Evolutionary conservation across 2,888 invertebrate genomes (phyloP), one percentile per base, ranked within the genome.

Genomic region (Cryptus armator): DNA sequence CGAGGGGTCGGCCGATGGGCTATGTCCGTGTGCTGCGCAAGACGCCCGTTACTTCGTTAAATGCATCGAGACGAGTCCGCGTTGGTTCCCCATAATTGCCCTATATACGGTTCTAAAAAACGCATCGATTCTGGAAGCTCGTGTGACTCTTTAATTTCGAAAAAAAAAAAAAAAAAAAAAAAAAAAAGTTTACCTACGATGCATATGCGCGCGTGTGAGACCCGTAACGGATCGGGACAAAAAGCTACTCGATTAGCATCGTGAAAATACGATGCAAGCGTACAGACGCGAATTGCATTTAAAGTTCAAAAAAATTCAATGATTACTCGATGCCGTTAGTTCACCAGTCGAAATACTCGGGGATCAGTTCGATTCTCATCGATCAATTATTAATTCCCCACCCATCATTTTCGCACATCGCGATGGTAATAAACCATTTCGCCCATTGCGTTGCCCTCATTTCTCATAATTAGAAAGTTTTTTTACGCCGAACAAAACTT

Each of bases 31-130:
- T 37, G 12, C 46, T 59, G 29, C 37, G 70, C 78, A 59, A 51
- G 56, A 56, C 19, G 67, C 32, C 37, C 43, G 43, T 79, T 83
- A 29, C 59, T 72, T 78, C 72, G 68, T 68, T 68, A 78, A 74
- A 74, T 78, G 43, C 67, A 44, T 74, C 74, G 67, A 43, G 72
- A 79, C 79, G 79, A 74, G 29, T 59, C 19, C 59, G 48, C 70
- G 64, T 37, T 70, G 29, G 14, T 19, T 19, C 29, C 46, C 68
- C 29, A 14, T 37, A 43, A 66, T 66, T 43, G 43, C 16, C 10
- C 43, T 37, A 16, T n/a, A 66, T 66, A 43, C 64, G 6, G 43
- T n/a, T 16, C 16, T 12, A 19, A 56, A 56, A 19, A 24, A 56
- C 24, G 37, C 24, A 10, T 56, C 56, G 24, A 56, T 56, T 10